Percentiles rank a stretch among this genome's conserved stretches.
These are phyloP conservation scores for Macrobrachium nipponense DNA, from an alignment of 1,140 invertebrate species.

Conservation along the genomic window DNA sequence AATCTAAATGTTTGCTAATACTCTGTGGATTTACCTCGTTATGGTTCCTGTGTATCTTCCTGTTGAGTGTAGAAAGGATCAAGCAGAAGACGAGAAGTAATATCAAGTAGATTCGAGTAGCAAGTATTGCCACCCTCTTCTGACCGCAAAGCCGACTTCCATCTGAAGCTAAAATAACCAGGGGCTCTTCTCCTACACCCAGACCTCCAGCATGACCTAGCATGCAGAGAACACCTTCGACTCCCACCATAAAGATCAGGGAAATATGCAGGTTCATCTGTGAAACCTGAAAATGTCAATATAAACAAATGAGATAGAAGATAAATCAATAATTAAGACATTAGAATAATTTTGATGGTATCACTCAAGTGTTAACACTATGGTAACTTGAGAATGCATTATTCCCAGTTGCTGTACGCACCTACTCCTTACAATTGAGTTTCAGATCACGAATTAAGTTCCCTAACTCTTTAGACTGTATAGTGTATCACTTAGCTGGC, in stretches of 20 bases:
- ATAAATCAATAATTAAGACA: background rate
- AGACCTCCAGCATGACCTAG: constrained; percentile 45
- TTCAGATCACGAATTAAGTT: too few species aligned
- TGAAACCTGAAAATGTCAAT: constrained; percentile 35
- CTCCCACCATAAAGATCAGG: constrained; percentile 52
- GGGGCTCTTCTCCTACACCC: constrained; percentile 18
- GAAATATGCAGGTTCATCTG: constrained; percentile 49
- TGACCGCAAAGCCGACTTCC: constrained; percentile 37
- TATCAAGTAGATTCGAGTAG: constrained; percentile 44
- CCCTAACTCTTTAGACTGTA: too few species aligned
- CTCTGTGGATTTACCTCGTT: constrained; percentile 40
- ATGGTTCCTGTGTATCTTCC: constrained; percentile 54
- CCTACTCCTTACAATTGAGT: too few species aligned
- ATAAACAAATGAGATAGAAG: too few species aligned
- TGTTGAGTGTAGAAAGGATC: constrained; percentile 34
- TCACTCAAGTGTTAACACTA: background rate
- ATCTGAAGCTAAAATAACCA: constrained; percentile 25
- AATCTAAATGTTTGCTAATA: background rate
- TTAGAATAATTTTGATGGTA: background rate
- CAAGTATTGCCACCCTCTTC: constrained; percentile 43
- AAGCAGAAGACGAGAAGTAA: constrained; percentile 34
- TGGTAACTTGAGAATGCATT: too few species aligned
- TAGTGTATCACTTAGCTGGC: too few species aligned
- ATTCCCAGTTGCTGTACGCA: too few species aligned
- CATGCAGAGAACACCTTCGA: constrained; percentile 35